Evolutionary conservation across 1,140 invertebrate species (phyloP).

Genomic region (Matsumurasca onukii): DNA sequence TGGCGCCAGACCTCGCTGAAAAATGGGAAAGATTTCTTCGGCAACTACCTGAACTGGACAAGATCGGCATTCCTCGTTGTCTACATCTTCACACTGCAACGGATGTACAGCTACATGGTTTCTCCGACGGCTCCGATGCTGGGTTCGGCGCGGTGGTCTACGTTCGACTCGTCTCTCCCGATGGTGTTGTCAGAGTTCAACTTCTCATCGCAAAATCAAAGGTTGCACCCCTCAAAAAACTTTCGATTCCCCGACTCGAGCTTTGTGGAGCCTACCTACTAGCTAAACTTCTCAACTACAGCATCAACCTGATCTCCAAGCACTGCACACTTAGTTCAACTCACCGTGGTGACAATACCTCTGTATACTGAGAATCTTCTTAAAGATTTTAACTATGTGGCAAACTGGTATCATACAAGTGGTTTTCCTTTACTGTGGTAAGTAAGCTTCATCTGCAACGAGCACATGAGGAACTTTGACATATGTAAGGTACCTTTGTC

Average conservation of each 20-base stretch:
- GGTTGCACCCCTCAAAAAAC: conserved; percentile 47
- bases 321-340: not conserved
- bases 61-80: not conserved
- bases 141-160: conserved; percentile 39
- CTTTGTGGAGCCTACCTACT: conserved; percentile 44
- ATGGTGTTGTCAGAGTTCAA: conserved; percentile 18
- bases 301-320: not conserved
- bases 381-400: too few relatives aligned
- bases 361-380: too few relatives aligned
- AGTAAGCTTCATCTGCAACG: too few relatives aligned
- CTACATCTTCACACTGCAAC: not conserved
- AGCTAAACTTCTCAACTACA: conserved; percentile 34
- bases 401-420: too few relatives aligned
- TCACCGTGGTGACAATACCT: conserved; percentile 35
- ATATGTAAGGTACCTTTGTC: too few relatives aligned
- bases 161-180: not conserved
- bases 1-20: not conserved
- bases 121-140: too few relatives aligned
- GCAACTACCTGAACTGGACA: not conserved
- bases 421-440: too few relatives aligned
- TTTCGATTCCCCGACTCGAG: conserved; percentile 46
- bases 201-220: conserved; percentile 47
- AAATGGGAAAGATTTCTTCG: not conserved
- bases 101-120: not conserved
- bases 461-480: too few relatives aligned